These are phyloP conservation scores for Callinectes sapidus DNA, from an alignment of 2,888 invertebrate species.

Conservation along the genomic window DNA sequence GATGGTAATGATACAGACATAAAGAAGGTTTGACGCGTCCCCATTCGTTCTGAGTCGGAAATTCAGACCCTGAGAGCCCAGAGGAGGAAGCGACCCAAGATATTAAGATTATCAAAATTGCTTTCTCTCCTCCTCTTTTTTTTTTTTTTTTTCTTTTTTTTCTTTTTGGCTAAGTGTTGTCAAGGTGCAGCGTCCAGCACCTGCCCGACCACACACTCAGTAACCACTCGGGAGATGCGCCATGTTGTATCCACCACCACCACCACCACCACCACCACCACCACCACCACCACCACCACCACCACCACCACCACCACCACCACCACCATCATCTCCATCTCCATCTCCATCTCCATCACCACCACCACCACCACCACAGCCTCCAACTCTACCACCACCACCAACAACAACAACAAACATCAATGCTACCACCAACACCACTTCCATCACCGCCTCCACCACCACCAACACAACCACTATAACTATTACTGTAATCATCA, in stretches of 20 bases:
- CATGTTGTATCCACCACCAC: neutral
- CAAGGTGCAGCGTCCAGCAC: neutral
- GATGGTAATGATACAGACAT: slow-evolving; percentile 34
- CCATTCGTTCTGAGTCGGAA: slow-evolving; percentile 36
- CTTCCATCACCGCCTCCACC: neutral
- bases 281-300: neutral
- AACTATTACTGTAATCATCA: neutral
- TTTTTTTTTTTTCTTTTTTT: neutral
- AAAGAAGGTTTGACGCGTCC: slow-evolving; percentile 33
- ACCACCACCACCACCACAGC: neutral
- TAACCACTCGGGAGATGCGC: neutral
- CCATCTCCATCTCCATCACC: neutral
- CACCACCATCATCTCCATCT: neutral
- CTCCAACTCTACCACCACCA: neutral
- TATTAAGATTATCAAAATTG: slow-evolving; percentile 27
- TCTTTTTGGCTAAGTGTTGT: neutral
- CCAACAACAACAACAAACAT: neutral
- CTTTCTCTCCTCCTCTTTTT: neutral
- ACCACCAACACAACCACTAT: neutral
- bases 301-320: slow-evolving; percentile 9
- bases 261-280: neutral
- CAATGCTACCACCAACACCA: neutral
- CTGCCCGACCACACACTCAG: slow-evolving; percentile 22
- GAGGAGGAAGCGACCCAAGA: slow-evolving; percentile 24
- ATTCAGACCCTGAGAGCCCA: slow-evolving; percentile 19